Base-by-base conservation (phyloP, 1,140 invertebrate genomes). In the Papilio polyxenes region DNA sequence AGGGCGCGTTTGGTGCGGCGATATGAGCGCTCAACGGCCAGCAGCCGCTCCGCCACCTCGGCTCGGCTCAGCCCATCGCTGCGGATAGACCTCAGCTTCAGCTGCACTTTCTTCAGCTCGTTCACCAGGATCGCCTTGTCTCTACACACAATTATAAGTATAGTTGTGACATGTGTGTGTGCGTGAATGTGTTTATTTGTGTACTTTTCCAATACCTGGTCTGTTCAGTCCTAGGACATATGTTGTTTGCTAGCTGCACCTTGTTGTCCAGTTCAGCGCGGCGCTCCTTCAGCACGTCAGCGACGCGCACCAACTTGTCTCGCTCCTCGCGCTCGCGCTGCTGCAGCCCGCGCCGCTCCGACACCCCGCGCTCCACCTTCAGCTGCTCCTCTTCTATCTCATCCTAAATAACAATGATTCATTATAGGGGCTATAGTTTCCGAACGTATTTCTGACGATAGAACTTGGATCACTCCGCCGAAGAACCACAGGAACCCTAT, bases 151-250 rank as follows among this genome's bases (percentile, higher is more conserved):
- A 9, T 53, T 13, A 53, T 53, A 53, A 6, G 10, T 9, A 53
- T 10, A 53, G 7, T 53, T 53, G 4, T 6, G 3, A 44, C 40
- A 40, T 40, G 40, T 7, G 40, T 44, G 10, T 51, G 7, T 51
- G 49, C 2, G 11, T 51, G 49, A 9, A 13, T 51, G 2, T 51
- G 10, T 11, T 44, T 44, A 44, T 44, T 44, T 9, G 49, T 51
- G 2, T 51, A 9, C 10, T 51, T 51, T 51, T 10, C 8, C 49
- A 0, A 75, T 74, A 91, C 95, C 92, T 95, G 3, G 90, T 86
- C 15, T 94, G 94, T 0, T 94, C 85, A 23, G 95, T 90, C 82
- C 95, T 90, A 0, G 89, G 82, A 72, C 94, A 95, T 51, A 91
- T 83, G 78, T 84, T 69, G 8, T 2, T 69, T 2, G 65, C 65